A percentile compares a stretch with the other conserved stretches of the same genome.
These are phyloP conservation scores for Limulus polyphemus DNA, from an alignment of 2,888 invertebrate species.

Conservation along the genomic window DNA sequence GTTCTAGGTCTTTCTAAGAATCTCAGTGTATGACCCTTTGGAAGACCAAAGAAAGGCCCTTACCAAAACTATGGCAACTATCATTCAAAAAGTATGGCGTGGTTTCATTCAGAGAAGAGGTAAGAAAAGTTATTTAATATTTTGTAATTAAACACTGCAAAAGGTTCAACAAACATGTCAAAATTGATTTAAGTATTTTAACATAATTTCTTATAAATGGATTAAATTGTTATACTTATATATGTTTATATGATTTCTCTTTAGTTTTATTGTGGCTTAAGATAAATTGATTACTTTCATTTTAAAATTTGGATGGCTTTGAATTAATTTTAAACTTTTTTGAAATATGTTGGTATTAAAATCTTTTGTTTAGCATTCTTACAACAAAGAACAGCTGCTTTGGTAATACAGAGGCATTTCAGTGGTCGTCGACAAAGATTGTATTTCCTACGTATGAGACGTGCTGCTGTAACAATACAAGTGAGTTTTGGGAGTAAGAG, in stretches of 20 bases:
- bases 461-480: constrained; percentile 74
- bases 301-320: too few species aligned
- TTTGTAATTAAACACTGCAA: too few species aligned
- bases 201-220: too few species aligned
- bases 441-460: constrained; percentile 61
- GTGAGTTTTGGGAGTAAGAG: constrained; percentile 9
- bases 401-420: constrained; percentile 69
- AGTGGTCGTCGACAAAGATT: constrained; percentile 73
- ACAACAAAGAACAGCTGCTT: constrained; percentile 51
- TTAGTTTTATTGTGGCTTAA: too few species aligned
- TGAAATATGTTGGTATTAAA: too few species aligned
- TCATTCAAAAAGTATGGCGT: constrained; percentile 63
- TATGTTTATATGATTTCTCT: too few species aligned
- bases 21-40: constrained; percentile 66
- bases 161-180: too few species aligned
- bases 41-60: constrained; percentile 63
- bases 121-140: constrained; percentile 23
- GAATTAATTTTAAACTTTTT: too few species aligned
- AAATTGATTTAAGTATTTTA: too few species aligned
- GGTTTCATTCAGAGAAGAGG: constrained; percentile 51
- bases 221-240: too few species aligned
- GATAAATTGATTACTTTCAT: too few species aligned
- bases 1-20: constrained; percentile 52
- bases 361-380: constrained; percentile 41
- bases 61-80: constrained; percentile 53